phyloP scores from a whole-genome alignment of 2,113 vertebrate species.

The Rhipidura dahli region DNA sequence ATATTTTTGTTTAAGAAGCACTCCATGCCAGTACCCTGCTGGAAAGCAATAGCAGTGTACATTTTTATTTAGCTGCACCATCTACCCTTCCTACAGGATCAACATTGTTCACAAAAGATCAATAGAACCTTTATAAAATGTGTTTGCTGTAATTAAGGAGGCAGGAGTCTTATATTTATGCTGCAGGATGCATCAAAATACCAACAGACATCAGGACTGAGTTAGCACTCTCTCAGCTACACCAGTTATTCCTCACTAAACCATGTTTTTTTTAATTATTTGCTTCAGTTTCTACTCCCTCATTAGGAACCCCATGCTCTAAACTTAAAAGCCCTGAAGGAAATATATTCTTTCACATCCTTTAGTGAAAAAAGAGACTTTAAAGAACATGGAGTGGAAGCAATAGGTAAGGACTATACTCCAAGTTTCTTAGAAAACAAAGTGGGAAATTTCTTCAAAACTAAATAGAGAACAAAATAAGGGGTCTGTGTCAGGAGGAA shows the following conservation, averaged over 20 bases:
- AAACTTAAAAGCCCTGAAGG: slow-evolving; percentile 7
- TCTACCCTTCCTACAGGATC: slow-evolving; percentile 43
- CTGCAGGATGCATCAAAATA: slow-evolving; percentile 38
- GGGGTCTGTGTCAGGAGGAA: background rate
- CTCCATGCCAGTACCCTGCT: background rate
- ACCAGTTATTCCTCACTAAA: background rate
- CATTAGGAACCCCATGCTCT: background rate
- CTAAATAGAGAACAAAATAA: background rate
- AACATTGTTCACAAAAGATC: slow-evolving; percentile 50
- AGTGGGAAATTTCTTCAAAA: background rate
- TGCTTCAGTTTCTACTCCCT: background rate
- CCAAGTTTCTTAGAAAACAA: background rate
- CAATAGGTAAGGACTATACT: background rate
- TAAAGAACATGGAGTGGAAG: background rate
- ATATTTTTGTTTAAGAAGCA: slow-evolving; percentile 32
- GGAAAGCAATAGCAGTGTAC: background rate
- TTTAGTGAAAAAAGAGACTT: background rate
- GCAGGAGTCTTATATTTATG: slow-evolving; percentile 23
- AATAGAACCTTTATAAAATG: slow-evolving; percentile 47
- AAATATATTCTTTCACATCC: background rate
- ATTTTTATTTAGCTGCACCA: slow-evolving; percentile 12
- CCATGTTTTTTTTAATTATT: slow-evolving; percentile 20
- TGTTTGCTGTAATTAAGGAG: slow-evolving; percentile 41
- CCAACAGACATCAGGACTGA: background rate
- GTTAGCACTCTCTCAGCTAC: background rate